These are phyloP conservation scores for Eubucco bourcierii DNA, from an alignment of 2,113 vertebrate species.

Conservation along the genomic window DNA sequence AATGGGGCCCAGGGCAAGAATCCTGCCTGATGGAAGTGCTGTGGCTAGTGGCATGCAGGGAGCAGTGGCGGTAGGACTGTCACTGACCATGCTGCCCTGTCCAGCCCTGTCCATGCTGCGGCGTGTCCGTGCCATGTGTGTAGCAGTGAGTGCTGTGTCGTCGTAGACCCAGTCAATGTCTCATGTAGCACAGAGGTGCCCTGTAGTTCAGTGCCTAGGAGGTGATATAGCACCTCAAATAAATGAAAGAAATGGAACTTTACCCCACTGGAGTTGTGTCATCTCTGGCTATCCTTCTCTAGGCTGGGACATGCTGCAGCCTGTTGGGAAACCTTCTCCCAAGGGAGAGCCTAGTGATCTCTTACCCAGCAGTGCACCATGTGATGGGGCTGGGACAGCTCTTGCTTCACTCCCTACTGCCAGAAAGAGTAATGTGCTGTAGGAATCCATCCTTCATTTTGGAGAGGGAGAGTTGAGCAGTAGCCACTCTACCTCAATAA, in stretches of 20 bases:
- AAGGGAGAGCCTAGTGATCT: not conserved
- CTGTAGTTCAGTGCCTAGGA: constrained; percentile 73
- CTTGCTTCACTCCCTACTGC: not conserved
- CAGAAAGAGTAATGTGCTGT: not conserved
- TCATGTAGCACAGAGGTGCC: constrained; percentile 68
- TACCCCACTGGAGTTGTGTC: fast-evolving
- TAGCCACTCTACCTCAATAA: not conserved
- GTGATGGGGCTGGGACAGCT: not conserved
- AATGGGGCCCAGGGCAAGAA: not conserved
- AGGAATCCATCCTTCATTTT: not conserved
- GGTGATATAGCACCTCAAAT: constrained; percentile 60
- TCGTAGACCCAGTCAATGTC: constrained; percentile 61
- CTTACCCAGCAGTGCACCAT: not conserved
- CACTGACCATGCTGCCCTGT: not conserved
- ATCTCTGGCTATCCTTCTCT: not conserved
- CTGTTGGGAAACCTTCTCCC: not conserved
- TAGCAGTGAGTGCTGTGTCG: constrained; percentile 64
- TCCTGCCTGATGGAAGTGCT: not conserved
- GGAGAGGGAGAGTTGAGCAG: not conserved
- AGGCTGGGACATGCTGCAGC: not conserved
- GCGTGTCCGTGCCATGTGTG: constrained; percentile 12
- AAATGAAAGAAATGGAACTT: constrained; percentile 53
- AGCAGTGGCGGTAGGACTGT: not conserved
- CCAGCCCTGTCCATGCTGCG: not conserved
- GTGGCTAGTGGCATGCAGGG: not conserved